Conservation (phyloP, 2,113 vertebrate genomes). For the Pluvianellus socialis region DNA sequence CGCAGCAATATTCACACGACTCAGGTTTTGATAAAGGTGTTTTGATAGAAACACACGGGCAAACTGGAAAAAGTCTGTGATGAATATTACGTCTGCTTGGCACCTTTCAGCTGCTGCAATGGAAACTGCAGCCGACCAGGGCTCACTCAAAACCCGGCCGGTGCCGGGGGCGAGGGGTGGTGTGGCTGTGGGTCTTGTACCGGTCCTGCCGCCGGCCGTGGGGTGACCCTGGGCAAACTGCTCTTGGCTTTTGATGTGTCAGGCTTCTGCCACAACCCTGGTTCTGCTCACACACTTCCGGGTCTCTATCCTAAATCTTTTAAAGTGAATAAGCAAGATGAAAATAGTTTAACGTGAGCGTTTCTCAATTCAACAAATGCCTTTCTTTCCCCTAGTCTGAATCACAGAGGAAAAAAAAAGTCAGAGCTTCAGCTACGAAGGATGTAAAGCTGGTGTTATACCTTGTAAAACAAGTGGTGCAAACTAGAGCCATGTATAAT, state of each 20-base stretch:
- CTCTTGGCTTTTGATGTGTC: not conserved
- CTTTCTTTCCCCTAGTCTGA: not conserved
- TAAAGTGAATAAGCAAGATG: not conserved
- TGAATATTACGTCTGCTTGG: not conserved
- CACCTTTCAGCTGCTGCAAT: not conserved
- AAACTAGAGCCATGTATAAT: not conserved
- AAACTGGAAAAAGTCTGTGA: not conserved
- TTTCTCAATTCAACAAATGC: conserved; percentile 9
- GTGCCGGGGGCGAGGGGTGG: not conserved
- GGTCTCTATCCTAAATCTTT: not conserved
- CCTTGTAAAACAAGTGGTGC: conserved; percentile 14
- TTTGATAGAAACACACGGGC: not conserved
- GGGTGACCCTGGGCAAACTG: not conserved
- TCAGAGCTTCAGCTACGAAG: not conserved
- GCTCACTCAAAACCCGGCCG: not conserved
- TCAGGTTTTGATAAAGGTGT: not conserved
- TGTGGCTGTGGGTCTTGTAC: not conserved
- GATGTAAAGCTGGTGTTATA: not conserved
- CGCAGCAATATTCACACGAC: not conserved
- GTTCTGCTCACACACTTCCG: accelerated
- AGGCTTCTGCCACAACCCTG: not conserved
- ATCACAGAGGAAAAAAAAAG: not conserved
- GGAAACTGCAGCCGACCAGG: not conserved
- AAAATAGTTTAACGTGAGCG: not conserved
- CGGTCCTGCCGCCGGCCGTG: not conserved